phyloP scores from a whole-genome alignment of 2,797 vertebrate genomes.

The Peromyscus melanophrys region DNA sequence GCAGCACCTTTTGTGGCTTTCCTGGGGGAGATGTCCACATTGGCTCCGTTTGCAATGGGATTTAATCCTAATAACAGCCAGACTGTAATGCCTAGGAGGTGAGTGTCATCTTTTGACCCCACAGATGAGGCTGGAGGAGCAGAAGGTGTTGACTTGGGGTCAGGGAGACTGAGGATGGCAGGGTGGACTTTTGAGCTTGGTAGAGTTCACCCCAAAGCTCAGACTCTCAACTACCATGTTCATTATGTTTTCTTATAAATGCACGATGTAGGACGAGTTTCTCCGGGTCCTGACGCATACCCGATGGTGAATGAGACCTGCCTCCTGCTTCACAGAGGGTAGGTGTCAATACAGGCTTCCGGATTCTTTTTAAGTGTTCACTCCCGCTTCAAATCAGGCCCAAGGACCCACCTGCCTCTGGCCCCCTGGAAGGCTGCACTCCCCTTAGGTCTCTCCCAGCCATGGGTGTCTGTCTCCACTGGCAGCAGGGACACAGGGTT shows the following conservation, averaged over 20 bases:
- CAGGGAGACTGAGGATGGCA: background rate
- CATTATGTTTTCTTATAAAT: background rate
- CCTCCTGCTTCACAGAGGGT: rapidly evolving
- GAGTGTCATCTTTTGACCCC: background rate
- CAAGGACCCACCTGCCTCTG: background rate
- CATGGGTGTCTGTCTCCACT: rapidly evolving
- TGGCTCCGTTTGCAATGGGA: background rate
- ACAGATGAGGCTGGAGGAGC: background rate
- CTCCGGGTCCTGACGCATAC: background rate
- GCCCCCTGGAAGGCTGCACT: too few relatives aligned
- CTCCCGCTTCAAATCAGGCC: background rate
- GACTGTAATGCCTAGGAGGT: rapidly evolving
- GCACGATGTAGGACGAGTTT: background rate
- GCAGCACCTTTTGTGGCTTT: background rate
- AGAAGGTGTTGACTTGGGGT: background rate
- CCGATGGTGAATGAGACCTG: too few relatives aligned
- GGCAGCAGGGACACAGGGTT: background rate
- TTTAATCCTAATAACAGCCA: background rate
- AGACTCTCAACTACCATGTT: background rate
- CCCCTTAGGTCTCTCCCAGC: background rate
- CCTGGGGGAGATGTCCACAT: background rate
- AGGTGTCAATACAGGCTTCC: background rate
- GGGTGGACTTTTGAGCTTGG: background rate
- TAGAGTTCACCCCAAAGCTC: background rate
- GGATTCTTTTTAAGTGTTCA: too few relatives aligned